Base-by-base conservation (phyloP, 1,140 invertebrate genomes). In the Megalopta genalis region DNA sequence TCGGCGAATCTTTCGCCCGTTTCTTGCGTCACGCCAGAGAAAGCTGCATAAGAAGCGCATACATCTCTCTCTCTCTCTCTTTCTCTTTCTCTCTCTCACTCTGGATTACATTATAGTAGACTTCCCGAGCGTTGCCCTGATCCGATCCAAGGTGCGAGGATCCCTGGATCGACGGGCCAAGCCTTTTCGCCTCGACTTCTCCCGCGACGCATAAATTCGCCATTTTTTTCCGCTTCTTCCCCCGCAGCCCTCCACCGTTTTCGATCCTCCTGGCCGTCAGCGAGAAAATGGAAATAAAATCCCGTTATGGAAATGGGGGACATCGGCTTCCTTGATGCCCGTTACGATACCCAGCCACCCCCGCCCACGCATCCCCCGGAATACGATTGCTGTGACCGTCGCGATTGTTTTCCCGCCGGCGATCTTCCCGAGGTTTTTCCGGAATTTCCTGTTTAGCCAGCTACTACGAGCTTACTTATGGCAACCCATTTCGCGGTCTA, bases 231-330 rank as follows among this genome's bases (percentile, higher is more conserved):
- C 18, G 14, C 16, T 4, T 18, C 60, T 8, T 27, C 32, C 8
- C 3, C 7, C 59, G 3, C 27, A 10, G 21, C 42, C 37, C 27
- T 18, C 49, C 18, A 2, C 16, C 49, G 1, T 18, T 52, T 42
- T 57, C 65, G 63, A 65, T 62, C 54, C 73, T 60, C 39, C 8
- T 14, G 57, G 42, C 37, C 52, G 77, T n/a, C 74, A 72, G 39
- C 66, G 76, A 79, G 80, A 81, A 88, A 88, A 86, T 87, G 86
- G 85, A 86, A 88, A 88, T 88, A 87, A 86, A 85, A 87, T 87
- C 82, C 86, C 80, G 81, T 88, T 87, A 88, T 88, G 87, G 87
- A 88, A 88, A 88, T 88, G 70, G 59, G 60, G 25, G 57, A 57
- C 64, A 64, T 65, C 42, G 80, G 27, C 63, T 72, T 59, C 49